A percentile compares a stretch with the other conserved stretches of the same genome.
Evolutionary conservation across 2,797 vertebrate genomes (phyloP).

Genomic region (Champsocephalus esox): DNA sequence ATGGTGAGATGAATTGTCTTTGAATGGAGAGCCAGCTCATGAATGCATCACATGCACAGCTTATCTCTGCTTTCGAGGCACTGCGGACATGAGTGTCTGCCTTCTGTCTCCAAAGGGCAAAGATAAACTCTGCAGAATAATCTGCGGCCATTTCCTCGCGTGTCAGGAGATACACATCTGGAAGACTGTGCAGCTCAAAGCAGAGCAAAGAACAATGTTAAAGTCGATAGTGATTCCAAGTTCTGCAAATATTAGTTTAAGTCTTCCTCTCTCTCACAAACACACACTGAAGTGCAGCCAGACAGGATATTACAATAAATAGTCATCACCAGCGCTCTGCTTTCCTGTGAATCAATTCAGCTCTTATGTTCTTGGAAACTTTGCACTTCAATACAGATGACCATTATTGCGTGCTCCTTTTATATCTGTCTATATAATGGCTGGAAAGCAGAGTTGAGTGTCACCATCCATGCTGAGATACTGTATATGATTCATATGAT

Average conservation of each 20-base stretch:
- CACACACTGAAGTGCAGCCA: slow-evolving; percentile 6
- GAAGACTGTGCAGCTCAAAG: slow-evolving; percentile 38
- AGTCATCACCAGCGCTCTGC: slow-evolving; percentile 29
- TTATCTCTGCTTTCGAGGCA: slow-evolving; percentile 54
- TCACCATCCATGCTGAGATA: slow-evolving; percentile 17
- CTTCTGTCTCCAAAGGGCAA: slow-evolving; percentile 49
- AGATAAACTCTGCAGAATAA: slow-evolving; percentile 57
- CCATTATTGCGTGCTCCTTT: neutral
- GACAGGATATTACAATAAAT: slow-evolving; percentile 51
- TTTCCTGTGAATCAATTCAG: slow-evolving; percentile 16
- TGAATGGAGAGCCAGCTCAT: neutral
- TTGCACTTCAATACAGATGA: slow-evolving; percentile 10
- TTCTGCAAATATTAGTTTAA: slow-evolving; percentile 55
- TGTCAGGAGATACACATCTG: slow-evolving; percentile 51
- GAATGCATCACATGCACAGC: slow-evolving; percentile 41
- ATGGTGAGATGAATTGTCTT: slow-evolving; percentile 34
- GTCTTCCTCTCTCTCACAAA: slow-evolving; percentile 1
- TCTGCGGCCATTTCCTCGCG: slow-evolving; percentile 41
- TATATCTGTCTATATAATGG: slow-evolving; percentile 9
- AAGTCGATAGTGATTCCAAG: slow-evolving; percentile 35
- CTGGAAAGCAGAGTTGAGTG: neutral
- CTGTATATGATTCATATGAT: slow-evolving; percentile 23
- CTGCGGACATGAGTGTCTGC: slow-evolving; percentile 35
- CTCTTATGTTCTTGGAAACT: slow-evolving; percentile 26
- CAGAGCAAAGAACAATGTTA: slow-evolving; percentile 44